These are phyloP conservation scores for Drosophila subquinaria DNA, from an alignment of 2,888 invertebrate genomes.

Conservation along the genomic window DNA sequence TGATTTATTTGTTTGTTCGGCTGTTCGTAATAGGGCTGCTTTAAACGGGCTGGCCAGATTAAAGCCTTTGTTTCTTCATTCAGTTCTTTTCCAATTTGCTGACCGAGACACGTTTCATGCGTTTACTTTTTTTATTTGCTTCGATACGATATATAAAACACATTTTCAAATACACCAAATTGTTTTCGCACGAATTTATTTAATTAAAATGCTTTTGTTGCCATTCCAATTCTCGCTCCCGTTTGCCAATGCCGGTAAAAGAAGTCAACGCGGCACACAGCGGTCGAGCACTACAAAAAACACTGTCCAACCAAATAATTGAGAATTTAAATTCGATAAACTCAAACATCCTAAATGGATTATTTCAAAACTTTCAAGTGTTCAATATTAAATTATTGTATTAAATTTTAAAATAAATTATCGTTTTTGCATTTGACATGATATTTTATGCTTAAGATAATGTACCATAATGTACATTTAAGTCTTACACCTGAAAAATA, in stretches of 20 bases:
- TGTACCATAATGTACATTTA: no score
- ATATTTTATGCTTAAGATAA: no score
- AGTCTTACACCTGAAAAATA: no score
- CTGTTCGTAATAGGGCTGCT: constrained; percentile 6
- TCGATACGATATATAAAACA: constrained; percentile 48
- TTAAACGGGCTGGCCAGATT: constrained; percentile 37
- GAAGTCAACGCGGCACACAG: constrained; percentile 30
- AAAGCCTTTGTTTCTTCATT: constrained; percentile 51
- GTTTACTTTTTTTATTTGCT: constrained; percentile 62
- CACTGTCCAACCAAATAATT: constrained; percentile 27
- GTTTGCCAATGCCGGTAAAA: constrained; percentile 11
- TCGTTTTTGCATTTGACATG: no score
- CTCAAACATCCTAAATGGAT: no score
- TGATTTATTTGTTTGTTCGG: constrained; percentile 76
- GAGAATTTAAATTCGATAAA: not conserved
- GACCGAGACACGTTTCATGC: constrained; percentile 73
- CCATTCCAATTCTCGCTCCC: not conserved
- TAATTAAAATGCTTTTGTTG: constrained; percentile 69
- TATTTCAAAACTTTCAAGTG: no score
- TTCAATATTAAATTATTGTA: no score
- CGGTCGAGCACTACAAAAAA: constrained; percentile 22
- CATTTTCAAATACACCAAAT: constrained; percentile 62
- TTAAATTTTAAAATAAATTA: no score
- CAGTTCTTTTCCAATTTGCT: constrained; percentile 47
- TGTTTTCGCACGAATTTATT: constrained; percentile 75